Evolutionary conservation across 35 echinoderm and acorn worm species (phyloP), one percentile per base, ranked within the genome.

Genomic region (Ophioderma brevispina): DNA sequence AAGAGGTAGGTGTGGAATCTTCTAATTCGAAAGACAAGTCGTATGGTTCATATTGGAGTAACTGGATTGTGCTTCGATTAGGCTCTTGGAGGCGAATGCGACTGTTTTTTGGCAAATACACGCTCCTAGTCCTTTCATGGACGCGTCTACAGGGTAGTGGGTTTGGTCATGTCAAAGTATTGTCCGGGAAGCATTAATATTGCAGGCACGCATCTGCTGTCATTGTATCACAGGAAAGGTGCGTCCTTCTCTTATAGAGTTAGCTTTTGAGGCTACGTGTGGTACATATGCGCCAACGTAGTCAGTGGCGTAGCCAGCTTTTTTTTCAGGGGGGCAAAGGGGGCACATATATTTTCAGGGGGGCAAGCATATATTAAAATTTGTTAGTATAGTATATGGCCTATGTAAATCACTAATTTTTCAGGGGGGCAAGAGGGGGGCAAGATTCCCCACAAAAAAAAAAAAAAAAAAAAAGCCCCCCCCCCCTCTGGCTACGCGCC

Each of bases 1-100:
- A 64, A 90, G 23, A 90, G 34, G 77, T 89, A 89, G 46, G 31
- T 79, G 56, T 89, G 78, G 35, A 80, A 89, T 46, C 46, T 19
- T 4, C 32, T 31, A 33, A 89, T 89, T 32, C 40, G 76, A 42
- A 55, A 55, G 31, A 89, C 87, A 17, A 89, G 75, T 79, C 40
- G 50, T 76, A 19, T 36, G 28, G 23, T 91, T 46, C 31, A 91
- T 91, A 39, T 85, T 85, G 8, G 76, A 78, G 33, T 91, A 91
- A 39, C 76, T 75, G 18, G 32, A 39, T 75, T 84, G 80, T 40
- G 55, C 81, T 21, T 59, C 36, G 23, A 81, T 77, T 82, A 82
- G 38, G 39, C 80, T 82, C 80, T 82, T 82, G 0, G 80, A 82
- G 18, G 80, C 80, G 80, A 82, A 82, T 15, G 80, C 80, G 10